Evolutionary conservation across 2,113 vertebrate species (phyloP), one percentile per base, ranked within the genome.

Genomic region (Circaetus gallicus): DNA sequence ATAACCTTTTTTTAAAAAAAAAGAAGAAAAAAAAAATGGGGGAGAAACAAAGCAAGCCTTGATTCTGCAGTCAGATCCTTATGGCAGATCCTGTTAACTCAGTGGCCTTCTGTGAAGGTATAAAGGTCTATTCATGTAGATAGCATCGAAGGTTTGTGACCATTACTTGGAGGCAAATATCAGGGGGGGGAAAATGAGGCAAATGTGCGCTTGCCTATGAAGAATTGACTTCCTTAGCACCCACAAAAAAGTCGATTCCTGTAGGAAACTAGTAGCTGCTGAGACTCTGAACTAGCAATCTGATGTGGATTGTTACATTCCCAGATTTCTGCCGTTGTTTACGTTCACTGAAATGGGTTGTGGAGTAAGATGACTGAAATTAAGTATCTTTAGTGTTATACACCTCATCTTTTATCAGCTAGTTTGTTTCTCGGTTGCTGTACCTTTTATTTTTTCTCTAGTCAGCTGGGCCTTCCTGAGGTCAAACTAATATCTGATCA

Each of bases 11-110:
- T 77, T 52, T 34, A 0, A 47, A 56, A 26, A 36, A 52, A 28
- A 47, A 17, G 26, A 42, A 26, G 5, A 45, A 29, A 13, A 29
- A 29, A 81, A 63, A 92, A 34, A 67, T 66, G 77, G 34, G 15
- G 4, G 69, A 83, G 92, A 93, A 95, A 95, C 90, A 96, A 97
- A 97, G 95, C 82, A 61, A 92, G 95, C 94, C 70, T 95, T 96
- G 89, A 89, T 95, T 93, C 78, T 62, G 66, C 74, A 89, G 76
- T 52, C 76, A 49, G 73, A 91, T 95, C 66, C 84, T 91, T 59
- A 32, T 61, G 74, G 74, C 66, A 21, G 89, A 93, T 94, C 81
- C 71, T 97, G 86, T 91, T 95, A 87, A 80, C 53, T 97, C 74
- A 61, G 66, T 86, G 70, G 89, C 66, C 56, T 93, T 95, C 93